Evolutionary conservation across 2,113 vertebrate species (phyloP), one percentile per base, ranked within the genome.

Genomic region (Passer montanus): DNA sequence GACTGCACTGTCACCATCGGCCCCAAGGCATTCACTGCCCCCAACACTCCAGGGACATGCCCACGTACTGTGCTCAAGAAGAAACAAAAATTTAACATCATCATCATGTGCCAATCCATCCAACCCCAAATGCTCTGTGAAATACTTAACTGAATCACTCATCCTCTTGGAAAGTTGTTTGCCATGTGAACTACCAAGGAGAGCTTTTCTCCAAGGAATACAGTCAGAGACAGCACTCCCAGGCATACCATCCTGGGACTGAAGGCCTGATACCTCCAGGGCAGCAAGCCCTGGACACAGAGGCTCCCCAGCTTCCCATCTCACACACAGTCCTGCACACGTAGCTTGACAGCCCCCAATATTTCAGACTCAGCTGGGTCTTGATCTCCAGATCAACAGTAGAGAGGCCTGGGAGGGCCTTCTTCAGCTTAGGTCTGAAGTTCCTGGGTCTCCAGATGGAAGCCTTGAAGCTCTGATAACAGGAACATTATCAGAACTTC

Each of bases 391-490:
- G 7, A 31, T 52, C 56, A 81, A 70, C 8, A 70, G 39, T 6
- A 4, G 2, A 69, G 67, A 55, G 43, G 39, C 56, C 70, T 75
- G 31, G 11, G 49, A 94, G 35, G 52, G 17, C 64, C 24, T 64
- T 58, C 94, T 75, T 84, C 68, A 87, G 44, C 49, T 84, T 49
- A 52, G n/a, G 43, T 77, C 76, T 89, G 68, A 81, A 89, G 49
- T 37, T 93, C 15, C 89, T 33, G 31, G 41, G 53, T 67, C 87
- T 94, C 69, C 89, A 95, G 74, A 94, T 95, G 93, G 94, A 92
- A 95, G 81, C 93, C 94, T 93, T 95, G 93, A 93, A 93, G 81
- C n/a, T 49, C 73, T 39, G 94, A 96, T 96, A 97, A 91, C 66
- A 74, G 22, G 43, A 90, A 78, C 20, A 33, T 89, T 97, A 95